Percentiles rank a stretch among this genome's conserved stretches.
phyloP scores from a whole-genome alignment of 53 echinoderm and acorn worm genomes.

The Glandiceps talaboti region DNA sequence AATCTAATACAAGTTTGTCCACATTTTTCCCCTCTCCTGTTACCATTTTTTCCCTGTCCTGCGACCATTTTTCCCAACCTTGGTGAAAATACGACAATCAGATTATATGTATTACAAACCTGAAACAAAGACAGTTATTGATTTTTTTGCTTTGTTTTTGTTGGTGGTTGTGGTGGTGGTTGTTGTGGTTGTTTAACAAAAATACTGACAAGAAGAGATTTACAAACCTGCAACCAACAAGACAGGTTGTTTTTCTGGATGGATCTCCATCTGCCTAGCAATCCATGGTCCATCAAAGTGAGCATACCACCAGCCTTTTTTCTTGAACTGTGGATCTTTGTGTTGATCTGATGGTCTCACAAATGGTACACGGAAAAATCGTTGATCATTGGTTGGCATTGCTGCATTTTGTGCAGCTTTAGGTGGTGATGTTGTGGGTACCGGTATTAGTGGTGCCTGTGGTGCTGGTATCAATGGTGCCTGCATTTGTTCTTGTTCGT shows the following conservation, averaged over 20 bases:
- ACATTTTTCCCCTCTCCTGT: too few relatives aligned
- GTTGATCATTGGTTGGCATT: constrained; percentile 42
- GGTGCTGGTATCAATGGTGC: constrained; percentile 38
- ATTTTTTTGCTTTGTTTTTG: too few relatives aligned
- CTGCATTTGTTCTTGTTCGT: constrained; percentile 5
- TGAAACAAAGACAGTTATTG: too few relatives aligned
- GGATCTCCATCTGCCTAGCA: constrained; percentile 93
- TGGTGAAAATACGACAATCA: too few relatives aligned
- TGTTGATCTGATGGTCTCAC: constrained; percentile 19
- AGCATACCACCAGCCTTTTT: constrained; percentile 93
- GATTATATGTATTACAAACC: too few relatives aligned
- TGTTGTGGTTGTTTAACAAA: too few relatives aligned
- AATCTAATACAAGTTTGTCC: too few relatives aligned
- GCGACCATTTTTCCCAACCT: too few relatives aligned
- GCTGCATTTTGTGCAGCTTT: constrained; percentile 1
- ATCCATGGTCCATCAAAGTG: constrained; percentile 97
- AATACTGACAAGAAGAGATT: too few relatives aligned
- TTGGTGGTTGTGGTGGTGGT: too few relatives aligned
- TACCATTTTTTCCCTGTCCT: too few relatives aligned
- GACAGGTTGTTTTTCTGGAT: constrained; percentile 60
- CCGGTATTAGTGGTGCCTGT: too few relatives aligned
- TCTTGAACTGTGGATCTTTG: constrained; percentile 16
- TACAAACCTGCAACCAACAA: constrained; percentile 77
- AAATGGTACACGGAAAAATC: constrained; percentile 90
- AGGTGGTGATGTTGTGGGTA: constrained; percentile 2